Percentiles rank a stretch among this genome's conserved stretches.
Conservation (phyloP, 2,797 vertebrate genomes). For the Urophycis tenuis region DNA sequence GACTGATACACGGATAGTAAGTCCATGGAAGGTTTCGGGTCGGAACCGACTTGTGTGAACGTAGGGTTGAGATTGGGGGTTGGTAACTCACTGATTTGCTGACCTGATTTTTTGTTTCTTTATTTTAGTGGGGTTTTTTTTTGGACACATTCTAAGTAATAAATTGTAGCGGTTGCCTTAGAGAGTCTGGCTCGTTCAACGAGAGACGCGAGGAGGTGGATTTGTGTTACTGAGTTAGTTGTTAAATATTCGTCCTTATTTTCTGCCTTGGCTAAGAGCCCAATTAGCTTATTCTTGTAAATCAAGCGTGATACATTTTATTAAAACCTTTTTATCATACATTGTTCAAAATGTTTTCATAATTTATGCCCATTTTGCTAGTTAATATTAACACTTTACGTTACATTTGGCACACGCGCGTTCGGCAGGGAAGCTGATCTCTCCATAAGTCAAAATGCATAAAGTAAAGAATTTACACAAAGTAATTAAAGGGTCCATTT, state of each 20-base stretch:
- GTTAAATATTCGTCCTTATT: conserved; percentile 4
- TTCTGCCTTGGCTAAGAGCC: conserved; percentile 8
- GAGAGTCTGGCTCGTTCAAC: background rate
- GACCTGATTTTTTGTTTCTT: background rate
- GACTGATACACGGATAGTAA: too few relatives aligned
- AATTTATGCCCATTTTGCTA: background rate
- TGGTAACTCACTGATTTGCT: background rate
- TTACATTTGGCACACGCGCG: too few relatives aligned
- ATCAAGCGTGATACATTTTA: background rate
- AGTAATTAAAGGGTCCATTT: background rate
- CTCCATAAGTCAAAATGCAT: background rate
- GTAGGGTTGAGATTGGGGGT: too few relatives aligned
- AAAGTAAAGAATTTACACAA: background rate
- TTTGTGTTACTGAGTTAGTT: too few relatives aligned
- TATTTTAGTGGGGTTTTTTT: background rate
- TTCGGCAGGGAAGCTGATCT: background rate
- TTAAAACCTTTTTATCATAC: background rate
- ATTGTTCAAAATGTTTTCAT: background rate
- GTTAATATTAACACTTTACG: background rate
- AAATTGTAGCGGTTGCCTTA: background rate
- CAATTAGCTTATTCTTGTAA: conserved; percentile 9
- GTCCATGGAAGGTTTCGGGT: too few relatives aligned
- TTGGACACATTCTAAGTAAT: background rate
- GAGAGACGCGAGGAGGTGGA: background rate
- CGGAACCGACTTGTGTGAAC: too few relatives aligned